Percentiles rank a stretch among this genome's conserved stretches.
Conservation (phyloP, 2,888 invertebrate species). For the Laspeyria flexula region DNA sequence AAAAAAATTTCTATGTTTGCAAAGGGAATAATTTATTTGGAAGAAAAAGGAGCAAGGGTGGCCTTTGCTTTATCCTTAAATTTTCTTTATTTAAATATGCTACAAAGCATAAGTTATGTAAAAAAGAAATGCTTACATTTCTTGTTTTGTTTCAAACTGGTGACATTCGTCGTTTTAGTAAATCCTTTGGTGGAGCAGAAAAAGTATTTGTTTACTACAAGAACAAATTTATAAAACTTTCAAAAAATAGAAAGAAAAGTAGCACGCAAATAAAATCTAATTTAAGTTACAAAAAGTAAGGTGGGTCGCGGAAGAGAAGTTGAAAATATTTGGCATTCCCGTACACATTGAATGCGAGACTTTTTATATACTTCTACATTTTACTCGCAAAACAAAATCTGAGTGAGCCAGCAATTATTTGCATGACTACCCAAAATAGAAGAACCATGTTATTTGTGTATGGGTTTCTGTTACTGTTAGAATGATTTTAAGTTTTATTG, state of each 20-base stretch:
- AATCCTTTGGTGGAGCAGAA: neutral
- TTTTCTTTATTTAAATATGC: too few species aligned
- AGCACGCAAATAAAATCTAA: conserved; percentile 33
- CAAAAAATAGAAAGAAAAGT: conserved; percentile 22
- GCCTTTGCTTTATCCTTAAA: too few species aligned
- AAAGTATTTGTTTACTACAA: too few species aligned
- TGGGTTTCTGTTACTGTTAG: too few species aligned
- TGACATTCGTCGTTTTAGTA: neutral
- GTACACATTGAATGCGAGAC: conserved; percentile 13
- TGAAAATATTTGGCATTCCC: conserved; percentile 20
- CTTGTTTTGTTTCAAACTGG: neutral
- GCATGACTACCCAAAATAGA: too few species aligned
- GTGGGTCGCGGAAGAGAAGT: conserved; percentile 17
- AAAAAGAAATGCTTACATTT: too few species aligned
- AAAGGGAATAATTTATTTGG: too few species aligned
- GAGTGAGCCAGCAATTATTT: neutral
- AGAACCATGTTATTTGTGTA: too few species aligned
- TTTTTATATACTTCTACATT: conserved; percentile 11
- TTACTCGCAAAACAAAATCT: conserved; percentile 18
- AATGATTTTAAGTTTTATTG: too few species aligned
- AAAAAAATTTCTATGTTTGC: too few species aligned
- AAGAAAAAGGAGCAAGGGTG: too few species aligned
- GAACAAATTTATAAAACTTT: conserved; percentile 28
- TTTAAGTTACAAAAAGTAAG: conserved; percentile 38
- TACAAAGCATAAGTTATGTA: too few species aligned